These are phyloP conservation scores for Tortricodes alternella DNA, from an alignment of 2,888 invertebrate genomes.

Conservation along the genomic window DNA sequence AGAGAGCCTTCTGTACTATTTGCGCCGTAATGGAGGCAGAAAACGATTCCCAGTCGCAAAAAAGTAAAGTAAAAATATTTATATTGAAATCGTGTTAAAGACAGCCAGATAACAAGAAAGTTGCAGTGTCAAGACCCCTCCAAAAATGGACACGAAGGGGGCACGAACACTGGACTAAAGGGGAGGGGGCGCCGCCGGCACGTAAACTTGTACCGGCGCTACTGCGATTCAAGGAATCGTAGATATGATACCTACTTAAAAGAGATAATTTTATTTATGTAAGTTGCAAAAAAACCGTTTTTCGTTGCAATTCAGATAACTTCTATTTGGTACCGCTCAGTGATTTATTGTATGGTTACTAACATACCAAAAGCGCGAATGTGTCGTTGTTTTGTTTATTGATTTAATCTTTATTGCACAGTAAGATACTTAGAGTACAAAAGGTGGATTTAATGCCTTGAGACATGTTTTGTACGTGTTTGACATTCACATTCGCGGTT, in stretches of 20 bases:
- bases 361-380: too few relatives aligned
- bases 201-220: background rate
- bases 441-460: too few relatives aligned
- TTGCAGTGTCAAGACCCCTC: slow-evolving; percentile 7
- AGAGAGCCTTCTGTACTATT: too few relatives aligned
- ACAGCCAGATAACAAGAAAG: slow-evolving; percentile 24
- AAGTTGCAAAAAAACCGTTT: too few relatives aligned
- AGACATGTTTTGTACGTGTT: too few relatives aligned
- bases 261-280: background rate
- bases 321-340: too few relatives aligned
- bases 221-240: background rate
- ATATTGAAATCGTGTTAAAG: slow-evolving; percentile 16
- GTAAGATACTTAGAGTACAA: too few relatives aligned
- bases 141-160: slow-evolving; percentile 9
- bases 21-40: too few relatives aligned
- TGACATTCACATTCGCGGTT: too few relatives aligned
- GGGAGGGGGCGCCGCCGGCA: slow-evolving; percentile 13
- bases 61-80: background rate
- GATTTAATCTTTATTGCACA: too few relatives aligned
- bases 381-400: too few relatives aligned
- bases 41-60: background rate
- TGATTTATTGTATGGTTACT: background rate
- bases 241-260: background rate
- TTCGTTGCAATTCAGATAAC: too few relatives aligned
- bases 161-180: slow-evolving; percentile 9